Percentiles rank a stretch among this genome's conserved stretches.
Evolutionary conservation across 1,140 invertebrate genomes (phyloP).

Genomic region (Lutraria rhynchaena): DNA sequence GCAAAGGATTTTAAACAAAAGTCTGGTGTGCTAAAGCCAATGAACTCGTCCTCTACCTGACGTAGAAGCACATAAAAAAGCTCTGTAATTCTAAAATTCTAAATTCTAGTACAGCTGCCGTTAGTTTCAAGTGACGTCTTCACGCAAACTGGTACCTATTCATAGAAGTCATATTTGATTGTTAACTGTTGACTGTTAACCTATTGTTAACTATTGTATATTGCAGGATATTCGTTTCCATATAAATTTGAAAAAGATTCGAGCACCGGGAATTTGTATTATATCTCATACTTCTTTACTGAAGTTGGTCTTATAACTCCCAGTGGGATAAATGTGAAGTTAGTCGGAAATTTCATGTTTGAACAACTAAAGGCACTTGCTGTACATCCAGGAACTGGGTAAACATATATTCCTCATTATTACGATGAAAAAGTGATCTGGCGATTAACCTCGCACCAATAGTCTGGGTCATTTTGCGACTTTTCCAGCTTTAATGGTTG

Average conservation of each 20-base stretch:
- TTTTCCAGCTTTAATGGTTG: no score
- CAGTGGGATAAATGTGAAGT: background rate
- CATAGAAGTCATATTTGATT: background rate
- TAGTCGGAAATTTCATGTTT: background rate
- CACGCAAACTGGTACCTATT: background rate
- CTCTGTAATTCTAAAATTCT: no score
- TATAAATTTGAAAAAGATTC: conserved; percentile 1
- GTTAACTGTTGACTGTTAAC: no score
- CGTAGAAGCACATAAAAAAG: no score
- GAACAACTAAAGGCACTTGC: background rate
- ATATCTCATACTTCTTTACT: background rate
- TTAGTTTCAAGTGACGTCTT: no score
- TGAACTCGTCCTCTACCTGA: no score
- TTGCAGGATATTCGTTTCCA: background rate
- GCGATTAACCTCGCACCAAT: no score
- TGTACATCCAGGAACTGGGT: conserved; percentile 12
- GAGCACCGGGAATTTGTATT: conserved; percentile 5
- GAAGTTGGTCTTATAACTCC: conserved; percentile 5
- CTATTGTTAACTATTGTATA: background rate
- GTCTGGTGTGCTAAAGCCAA: no score
- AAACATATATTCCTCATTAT: background rate
- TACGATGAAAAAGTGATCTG: no score
- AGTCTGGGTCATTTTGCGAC: no score
- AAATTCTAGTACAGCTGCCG: no score
- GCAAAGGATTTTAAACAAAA: no score